Base-by-base conservation (phyloP, 1,140 invertebrate species). In the Drosophila cardini region DNA sequence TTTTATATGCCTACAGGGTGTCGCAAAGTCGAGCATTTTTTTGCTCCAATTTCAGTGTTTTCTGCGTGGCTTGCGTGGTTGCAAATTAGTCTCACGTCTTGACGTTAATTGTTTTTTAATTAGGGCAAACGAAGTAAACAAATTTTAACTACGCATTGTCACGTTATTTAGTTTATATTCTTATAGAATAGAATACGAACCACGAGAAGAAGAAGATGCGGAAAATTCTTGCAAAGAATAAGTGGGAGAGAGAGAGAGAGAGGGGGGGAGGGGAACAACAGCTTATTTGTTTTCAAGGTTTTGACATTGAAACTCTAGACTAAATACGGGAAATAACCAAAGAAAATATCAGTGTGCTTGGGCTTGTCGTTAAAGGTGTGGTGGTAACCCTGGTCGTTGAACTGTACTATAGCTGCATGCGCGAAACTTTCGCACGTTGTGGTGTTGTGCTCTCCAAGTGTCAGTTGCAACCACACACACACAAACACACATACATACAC, bases 351-450 rank as follows among this genome's bases (percentile, higher is more conserved):
- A n/a, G 13, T 9, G 32, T 26, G 11, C 48, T 52, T 18, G 13
- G 34, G 34, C 16, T 16, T n/a, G 7, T 15, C 21, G 30, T 34
- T 1, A 42, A 0, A n/a, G 56, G 9, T 26, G 21, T 26, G 21
- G 21, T 26, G 56, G 11, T 45, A 38, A 34, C 40, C 11, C 34
- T 40, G 65, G 43, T 61, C 45, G n/a, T 18, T 60, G 45, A 60
- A 42, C 65, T 32, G 55, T 5, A 16, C 16, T 4, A 1, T 32
- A 11, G 32, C 10, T 46, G 42, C 38, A 32, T 65, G 0, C 2
- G 62, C 34, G 40, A 72, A 72, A 71, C 61, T 72, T 71, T 71
- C 50, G 68, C 68, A 55, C 50, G 15, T 38, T 38, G 56, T 48
- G 9, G 42, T 70, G 56, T 38, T 6, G 42, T 70, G 67, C 45